A percentile compares a stretch with the other conserved stretches of the same genome.
These are phyloP conservation scores for Hemicrepidius hirtus DNA, from an alignment of 2,888 invertebrate species.

Conservation along the genomic window DNA sequence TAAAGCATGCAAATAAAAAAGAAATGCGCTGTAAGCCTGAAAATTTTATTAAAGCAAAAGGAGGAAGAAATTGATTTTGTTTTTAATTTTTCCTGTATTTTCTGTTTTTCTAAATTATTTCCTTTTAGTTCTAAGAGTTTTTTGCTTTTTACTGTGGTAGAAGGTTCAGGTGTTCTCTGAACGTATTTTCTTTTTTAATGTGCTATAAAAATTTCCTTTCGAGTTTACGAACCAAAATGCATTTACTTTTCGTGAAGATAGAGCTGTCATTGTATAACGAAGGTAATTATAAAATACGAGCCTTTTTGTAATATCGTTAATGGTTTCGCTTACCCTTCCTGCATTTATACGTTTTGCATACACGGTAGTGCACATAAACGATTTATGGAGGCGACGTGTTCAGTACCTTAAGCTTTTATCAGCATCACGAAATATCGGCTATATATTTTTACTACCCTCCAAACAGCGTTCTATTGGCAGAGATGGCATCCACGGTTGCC, in stretches of 20 bases:
- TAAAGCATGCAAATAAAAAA: no score
- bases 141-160: no score
- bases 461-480: conserved; percentile 20
- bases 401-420: conserved; percentile 34
- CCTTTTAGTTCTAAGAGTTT: no score
- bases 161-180: no score
- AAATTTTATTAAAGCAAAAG: no score
- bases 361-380: conserved; percentile 4
- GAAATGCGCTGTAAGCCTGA: no score
- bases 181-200: no score
- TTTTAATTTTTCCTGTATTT: no score
- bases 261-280: conserved; percentile 6
- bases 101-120: no score
- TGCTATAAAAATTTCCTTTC: no score
- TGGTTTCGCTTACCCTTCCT: background rate
- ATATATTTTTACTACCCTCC: conserved; percentile 35
- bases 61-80: no score
- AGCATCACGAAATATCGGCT: conserved; percentile 35
- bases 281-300: conserved; percentile 17
- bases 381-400: conserved; percentile 25
- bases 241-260: background rate
- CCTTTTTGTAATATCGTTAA: conserved; percentile 3
- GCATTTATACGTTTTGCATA: conserved; percentile 18
- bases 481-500: conserved; percentile 8
- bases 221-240: no score